These are phyloP conservation scores for Operophtera brumata DNA, from an alignment of 2,888 invertebrate genomes.

Conservation along the genomic window DNA sequence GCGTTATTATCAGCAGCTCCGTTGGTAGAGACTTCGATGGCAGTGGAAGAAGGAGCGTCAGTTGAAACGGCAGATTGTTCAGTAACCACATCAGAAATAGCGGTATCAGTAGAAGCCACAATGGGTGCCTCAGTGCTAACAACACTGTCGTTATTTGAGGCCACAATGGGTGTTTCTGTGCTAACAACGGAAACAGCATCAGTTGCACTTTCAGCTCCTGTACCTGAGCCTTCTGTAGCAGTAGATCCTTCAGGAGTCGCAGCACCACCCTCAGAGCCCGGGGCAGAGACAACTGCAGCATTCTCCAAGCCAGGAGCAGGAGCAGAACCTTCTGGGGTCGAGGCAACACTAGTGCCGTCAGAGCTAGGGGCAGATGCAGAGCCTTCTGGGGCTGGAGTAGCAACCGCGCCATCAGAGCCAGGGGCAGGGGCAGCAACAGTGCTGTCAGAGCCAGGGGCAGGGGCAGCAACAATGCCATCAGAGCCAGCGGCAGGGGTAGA, in stretches of 20 bases:
- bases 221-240: background rate
- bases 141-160: background rate
- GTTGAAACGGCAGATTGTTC: constrained; percentile 2
- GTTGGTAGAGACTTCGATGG: constrained; percentile 2
- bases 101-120: background rate
- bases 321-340: constrained; percentile 1
- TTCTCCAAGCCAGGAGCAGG: background rate
- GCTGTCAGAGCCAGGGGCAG: background rate
- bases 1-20: background rate
- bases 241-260: background rate
- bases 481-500: background rate
- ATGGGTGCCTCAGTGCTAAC: background rate
- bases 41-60: background rate
- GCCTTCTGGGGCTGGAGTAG: background rate
- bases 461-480: background rate
- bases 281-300: background rate
- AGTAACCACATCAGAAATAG: background rate
- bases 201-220: no score
- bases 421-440: background rate
- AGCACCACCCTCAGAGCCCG: background rate
- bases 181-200: no score
- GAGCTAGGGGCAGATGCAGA: background rate
- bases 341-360: background rate
- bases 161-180: background rate
- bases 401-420: background rate